Evolutionary conservation across 2,888 invertebrate species (phyloP), one percentile per base, ranked within the genome.

Genomic region (Phaonia tiefii): DNA sequence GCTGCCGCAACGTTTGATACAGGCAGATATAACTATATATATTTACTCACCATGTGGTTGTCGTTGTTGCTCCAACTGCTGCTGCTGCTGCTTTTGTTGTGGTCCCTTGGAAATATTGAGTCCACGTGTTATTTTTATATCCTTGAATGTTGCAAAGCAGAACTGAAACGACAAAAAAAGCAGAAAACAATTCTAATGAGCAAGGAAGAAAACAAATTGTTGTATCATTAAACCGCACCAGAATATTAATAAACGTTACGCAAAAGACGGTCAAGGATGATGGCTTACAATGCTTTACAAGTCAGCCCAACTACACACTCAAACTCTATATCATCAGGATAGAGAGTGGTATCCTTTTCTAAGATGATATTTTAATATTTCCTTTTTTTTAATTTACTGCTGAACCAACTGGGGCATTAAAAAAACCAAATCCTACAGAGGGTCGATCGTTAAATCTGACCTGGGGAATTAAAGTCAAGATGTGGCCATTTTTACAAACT

Each of bases 51-150:
- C 80, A 80, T 42, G 8, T n/a, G 63, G 39, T 42, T 63, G 63
- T 17, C 37, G 10, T 17, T 37, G 58, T 11, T 17, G 25, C 1
- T 15, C 31, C 10, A n/a, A 39, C 17, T 26, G 56, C 65, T 56
- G 72, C 25, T 51, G 49, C 22, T 31, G 42, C 17, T 65, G 26
- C 65, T 65, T 11, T 56, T n/a, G n/a, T n/a, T n/a, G 8, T 56
- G 37, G 67, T 72, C 58, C 51, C 25, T 54, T 25, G 22, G 11
- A 60, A 60, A 22, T 17, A 25, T 56, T 25, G 4, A 74, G 75
- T 69, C 71, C 78, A 81, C 78, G 81, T 75, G 78, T 75, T 81
- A 49, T 63, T 58, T 44, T 54, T 60, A 72, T 81, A 81, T 81
- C 81, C 81, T 81, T 81, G 81, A 81, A 75, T 78, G 75, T 78